phyloP scores from a whole-genome alignment of 2,888 invertebrate species.

The Calliopum simillimum region DNA sequence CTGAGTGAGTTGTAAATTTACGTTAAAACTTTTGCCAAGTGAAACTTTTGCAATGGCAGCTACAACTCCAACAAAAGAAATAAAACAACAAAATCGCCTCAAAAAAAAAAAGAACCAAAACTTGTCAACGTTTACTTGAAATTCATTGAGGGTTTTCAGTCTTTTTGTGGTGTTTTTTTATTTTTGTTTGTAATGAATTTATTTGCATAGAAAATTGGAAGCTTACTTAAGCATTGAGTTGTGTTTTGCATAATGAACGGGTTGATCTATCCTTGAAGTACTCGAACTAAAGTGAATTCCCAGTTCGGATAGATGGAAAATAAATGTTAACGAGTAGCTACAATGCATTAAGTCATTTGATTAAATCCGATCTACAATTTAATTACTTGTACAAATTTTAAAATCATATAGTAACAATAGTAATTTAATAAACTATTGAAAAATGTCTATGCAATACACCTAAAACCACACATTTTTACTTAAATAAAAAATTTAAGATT shows the following conservation, averaged over 20 bases:
- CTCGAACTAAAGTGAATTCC: not conserved
- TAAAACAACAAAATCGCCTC: no score
- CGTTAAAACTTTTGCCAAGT: not conserved
- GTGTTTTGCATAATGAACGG: not conserved
- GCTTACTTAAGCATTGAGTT: slow-evolving; percentile 7
- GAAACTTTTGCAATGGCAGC: slow-evolving; percentile 10
- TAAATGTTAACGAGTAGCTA: no score
- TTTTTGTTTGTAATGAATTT: not conserved
- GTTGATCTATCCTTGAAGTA: not conserved
- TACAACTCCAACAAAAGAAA: not conserved
- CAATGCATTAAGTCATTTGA: no score
- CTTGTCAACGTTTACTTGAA: slow-evolving; percentile 2
- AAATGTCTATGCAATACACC: no score
- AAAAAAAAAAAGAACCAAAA: no score
- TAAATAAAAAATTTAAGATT: not conserved
- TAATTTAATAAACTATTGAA: no score
- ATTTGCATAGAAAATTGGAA: slow-evolving; percentile 9
- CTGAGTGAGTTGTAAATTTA: not conserved
- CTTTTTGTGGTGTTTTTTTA: no score
- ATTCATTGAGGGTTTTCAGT: not conserved
- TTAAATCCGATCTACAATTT: no score
- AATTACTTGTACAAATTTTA: no score
- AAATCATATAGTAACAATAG: no score
- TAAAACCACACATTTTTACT: no score
- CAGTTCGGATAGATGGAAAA: no score